A percentile compares a stretch with the other conserved stretches of the same genome.
phyloP scores from a whole-genome alignment of 2,797 vertebrate genomes.

The Moxostoma hubbsi region DNA sequence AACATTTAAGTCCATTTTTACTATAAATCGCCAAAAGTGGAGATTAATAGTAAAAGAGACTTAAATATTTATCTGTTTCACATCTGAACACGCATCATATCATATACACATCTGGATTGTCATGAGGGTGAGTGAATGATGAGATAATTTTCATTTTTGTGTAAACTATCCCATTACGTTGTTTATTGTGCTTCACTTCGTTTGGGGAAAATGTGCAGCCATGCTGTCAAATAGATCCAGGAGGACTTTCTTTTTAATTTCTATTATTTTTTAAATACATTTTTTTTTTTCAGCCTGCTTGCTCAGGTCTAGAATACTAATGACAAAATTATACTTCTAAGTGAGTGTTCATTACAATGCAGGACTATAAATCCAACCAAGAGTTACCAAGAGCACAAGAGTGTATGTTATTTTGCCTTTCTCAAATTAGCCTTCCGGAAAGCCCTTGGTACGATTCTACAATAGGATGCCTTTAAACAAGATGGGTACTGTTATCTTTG shows the following conservation, averaged over 20 bases:
- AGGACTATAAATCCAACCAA: too few relatives aligned
- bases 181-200: constrained; percentile 68
- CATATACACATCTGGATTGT: too few relatives aligned
- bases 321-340: too few relatives aligned
- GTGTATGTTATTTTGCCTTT: not conserved
- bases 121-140: too few relatives aligned
- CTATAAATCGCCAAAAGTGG: too few relatives aligned
- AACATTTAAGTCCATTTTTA: too few relatives aligned
- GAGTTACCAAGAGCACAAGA: too few relatives aligned
- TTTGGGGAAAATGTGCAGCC: constrained; percentile 69
- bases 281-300: constrained; percentile 72
- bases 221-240: constrained; percentile 76
- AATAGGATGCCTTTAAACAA: not conserved
- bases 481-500: not conserved
- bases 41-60: too few relatives aligned
- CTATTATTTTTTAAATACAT: not conserved
- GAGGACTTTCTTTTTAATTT: constrained; percentile 25
- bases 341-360: too few relatives aligned
- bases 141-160: too few relatives aligned
- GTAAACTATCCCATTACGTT: constrained; percentile 54
- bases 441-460: constrained; percentile 8
- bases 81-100: too few relatives aligned
- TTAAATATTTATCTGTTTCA: too few relatives aligned
- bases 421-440: not conserved
- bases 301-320: constrained; percentile 52